Evolutionary conservation across 2,113 vertebrate species (phyloP).

Genomic region (Maccullochella peelii): DNA sequence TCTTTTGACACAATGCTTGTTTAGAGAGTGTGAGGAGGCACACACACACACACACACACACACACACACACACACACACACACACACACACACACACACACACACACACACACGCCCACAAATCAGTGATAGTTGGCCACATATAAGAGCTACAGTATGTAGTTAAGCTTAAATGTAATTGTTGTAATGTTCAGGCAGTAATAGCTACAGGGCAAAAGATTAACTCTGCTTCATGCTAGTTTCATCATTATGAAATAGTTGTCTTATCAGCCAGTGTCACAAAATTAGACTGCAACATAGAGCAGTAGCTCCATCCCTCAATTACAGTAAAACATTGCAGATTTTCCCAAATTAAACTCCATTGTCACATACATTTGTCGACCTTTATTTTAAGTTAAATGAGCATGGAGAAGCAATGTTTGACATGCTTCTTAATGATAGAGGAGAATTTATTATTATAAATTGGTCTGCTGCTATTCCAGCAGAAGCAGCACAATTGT

Average conservation of each 20-base stretch:
- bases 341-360: background rate
- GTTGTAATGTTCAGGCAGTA: background rate
- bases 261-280: background rate
- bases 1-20: conserved; percentile 58
- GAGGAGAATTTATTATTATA: conserved; percentile 8
- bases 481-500: conserved; percentile 21
- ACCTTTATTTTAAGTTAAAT: conserved; percentile 12
- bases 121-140: conserved; percentile 4
- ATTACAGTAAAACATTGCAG: background rate
- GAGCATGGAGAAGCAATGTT: background rate
- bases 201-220: background rate
- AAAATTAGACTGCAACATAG: background rate
- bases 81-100: background rate
- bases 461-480: conserved; percentile 10
- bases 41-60: background rate
- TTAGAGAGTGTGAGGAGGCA: conserved; percentile 27
- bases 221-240: background rate
- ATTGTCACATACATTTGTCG: background rate
- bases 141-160: background rate
- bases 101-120: background rate
- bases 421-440: background rate
- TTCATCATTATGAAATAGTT: conserved; percentile 2
- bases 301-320: background rate
- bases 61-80: background rate
- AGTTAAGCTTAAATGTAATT: background rate